Evolutionary conservation across 1,140 invertebrate species (phyloP), one percentile per base, ranked within the genome.

Genomic region (Habropoda laboriosa): DNA sequence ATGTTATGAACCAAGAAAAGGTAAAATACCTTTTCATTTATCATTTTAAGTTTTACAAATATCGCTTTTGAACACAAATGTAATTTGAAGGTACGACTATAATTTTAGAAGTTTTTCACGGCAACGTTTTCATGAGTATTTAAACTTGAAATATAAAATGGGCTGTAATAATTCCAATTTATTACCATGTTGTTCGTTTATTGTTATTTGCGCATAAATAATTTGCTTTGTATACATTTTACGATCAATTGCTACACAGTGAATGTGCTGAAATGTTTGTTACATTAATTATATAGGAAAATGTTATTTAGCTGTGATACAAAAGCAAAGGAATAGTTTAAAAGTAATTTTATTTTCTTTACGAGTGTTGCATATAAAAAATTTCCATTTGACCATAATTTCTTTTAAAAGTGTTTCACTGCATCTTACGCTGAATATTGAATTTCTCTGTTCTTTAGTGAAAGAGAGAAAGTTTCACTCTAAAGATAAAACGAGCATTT

Each of bases 331-430:
- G 8, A 27, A 5, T 55, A 47, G 13, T 24, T 38, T 77, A 64
- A 70, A 51, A 72, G 58, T 38, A 73, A 53, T 64, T 80, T 80
- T 74, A 82, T 67, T 83, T 73, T 7, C 32, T 75, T 75, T 18
- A 18, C 16, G n/a, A 24, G n/a, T 16, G 24, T 67, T 53, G 42
- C 53, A 61, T 60, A 51, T 67, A 83, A 79, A 55, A 82, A 79
- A 57, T 64, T 63, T 60, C 35, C 32, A 45, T 84, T 81, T 81
- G 73, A 81, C 81, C 82, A 73, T 85, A 85, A 85, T 84, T 80
- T 81, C 55, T 63, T 47, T 45, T 71, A 70, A 60, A 58, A 85
- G 49, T 72, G 30, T 73, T 74, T 61, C 24, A 51, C 12, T 45
- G 73, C 51, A 66, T 51, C 79, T 84, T 74, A 57, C 21, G 35